Base-by-base conservation (phyloP, 2,113 vertebrate genomes). In the Lucifuga dentata region DNA sequence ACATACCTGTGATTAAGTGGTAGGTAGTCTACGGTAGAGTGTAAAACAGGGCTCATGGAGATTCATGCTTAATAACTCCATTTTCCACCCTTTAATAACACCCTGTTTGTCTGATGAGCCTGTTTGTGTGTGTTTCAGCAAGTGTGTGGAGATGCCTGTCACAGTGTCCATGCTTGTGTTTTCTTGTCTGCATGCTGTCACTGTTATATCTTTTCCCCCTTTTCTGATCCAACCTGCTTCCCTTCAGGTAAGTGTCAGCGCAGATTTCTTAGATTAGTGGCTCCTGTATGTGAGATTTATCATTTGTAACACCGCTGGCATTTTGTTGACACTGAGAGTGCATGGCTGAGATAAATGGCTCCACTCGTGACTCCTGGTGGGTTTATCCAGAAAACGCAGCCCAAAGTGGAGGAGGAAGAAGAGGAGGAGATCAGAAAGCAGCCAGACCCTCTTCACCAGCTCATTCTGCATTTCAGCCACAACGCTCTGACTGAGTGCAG, bases 361-460 rank as follows among this genome's bases (percentile, higher is more conserved):
- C n/a, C n/a, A n/a, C n/a, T n/a, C n/a, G n/a, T n/a, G n/a, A n/a
- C 26, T 16, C 55, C 60, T 79, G 29, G 8, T 81, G 81, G 71
- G 64, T 90, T 68, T 93, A 80, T 90, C 57, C 89, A 99, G 97
- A 96, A 94, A 86, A 93, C 92, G 16, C 93, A 95, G 73, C 92
- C 91, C 85, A 95, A 94, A 81, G 90, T 93, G 17, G 96, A 98
- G 57, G 93, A 94, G 3, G 96, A 98, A 61, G 96, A 97, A 45
- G 96, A 97, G 56, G 95, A 96, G 66, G 94, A 95, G 50, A 83
- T 68, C 1, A 93, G 95, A 62, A 95, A 91, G 56, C 93, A 95
- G 32, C 98, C 96, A 1, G 97, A 99, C 76, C 98, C 98, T n/a
- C 95, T 99, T 78, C 96, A 98, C 86, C 97, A 99, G 89, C 97